Percentiles rank a stretch among this genome's conserved stretches.
These are phyloP conservation scores for Hiodon tergisus DNA, from an alignment of 2,113 vertebrate genomes.

Conservation along the genomic window DNA sequence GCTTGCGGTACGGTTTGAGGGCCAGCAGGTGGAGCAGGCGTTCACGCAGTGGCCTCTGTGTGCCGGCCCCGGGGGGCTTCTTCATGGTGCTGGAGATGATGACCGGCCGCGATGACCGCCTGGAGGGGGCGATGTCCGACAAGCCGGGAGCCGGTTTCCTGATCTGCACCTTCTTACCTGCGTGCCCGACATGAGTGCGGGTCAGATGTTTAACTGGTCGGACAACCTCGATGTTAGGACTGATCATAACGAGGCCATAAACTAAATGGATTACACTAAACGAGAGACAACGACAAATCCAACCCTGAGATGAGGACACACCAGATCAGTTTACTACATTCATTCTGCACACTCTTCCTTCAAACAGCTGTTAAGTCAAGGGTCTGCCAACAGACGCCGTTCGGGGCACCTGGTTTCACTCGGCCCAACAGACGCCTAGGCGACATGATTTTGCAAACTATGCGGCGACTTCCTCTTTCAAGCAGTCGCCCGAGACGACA, in stretches of 20 bases:
- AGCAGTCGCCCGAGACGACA: neutral
- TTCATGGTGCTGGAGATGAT: conserved; percentile 81
- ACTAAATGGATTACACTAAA: too few species aligned
- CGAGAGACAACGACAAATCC: too few species aligned
- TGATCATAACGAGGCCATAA: too few species aligned
- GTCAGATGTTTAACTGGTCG: neutral
- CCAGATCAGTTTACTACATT: neutral
- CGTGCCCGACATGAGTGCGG: conserved; percentile 1
- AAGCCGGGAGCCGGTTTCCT: conserved; percentile 78
- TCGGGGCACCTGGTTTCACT: too few species aligned
- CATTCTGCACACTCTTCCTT: neutral
- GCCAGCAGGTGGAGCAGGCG: conserved; percentile 89
- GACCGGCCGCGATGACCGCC: conserved; percentile 81
- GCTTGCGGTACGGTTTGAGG: conserved; percentile 92
- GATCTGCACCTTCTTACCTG: conserved; percentile 89
- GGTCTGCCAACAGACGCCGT: neutral
- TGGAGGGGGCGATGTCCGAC: conserved; percentile 74
- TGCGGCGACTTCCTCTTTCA: neutral
- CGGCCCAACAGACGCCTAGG: too few species aligned
- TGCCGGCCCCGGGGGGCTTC: conserved; percentile 55
- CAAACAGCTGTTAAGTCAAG: neutral
- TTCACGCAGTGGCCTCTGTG: conserved; percentile 79
- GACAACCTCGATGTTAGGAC: too few species aligned
- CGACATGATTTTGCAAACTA: too few species aligned
- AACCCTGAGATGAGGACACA: neutral